These are phyloP conservation scores for Gnathonemus longibarbis DNA, from an alignment of 2,113 vertebrate species.

Conservation along the genomic window DNA sequence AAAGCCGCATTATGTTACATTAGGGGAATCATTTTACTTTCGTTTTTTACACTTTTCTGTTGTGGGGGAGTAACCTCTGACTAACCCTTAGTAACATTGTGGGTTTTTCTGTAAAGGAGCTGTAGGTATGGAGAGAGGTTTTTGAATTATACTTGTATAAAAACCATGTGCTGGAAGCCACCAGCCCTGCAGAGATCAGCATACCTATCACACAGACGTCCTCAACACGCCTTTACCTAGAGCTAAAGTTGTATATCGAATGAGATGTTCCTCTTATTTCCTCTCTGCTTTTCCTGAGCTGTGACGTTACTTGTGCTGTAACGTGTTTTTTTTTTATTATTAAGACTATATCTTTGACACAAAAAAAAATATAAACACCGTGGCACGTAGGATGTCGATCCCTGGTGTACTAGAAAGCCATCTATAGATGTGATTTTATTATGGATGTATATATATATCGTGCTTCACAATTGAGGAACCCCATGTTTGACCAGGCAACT, in stretches of 20 bases:
- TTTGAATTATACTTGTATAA: not conserved
- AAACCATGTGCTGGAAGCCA: not conserved
- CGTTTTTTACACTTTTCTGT: not conserved
- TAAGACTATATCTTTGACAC: not conserved
- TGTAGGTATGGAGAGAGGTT: not conserved
- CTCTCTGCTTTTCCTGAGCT: not conserved
- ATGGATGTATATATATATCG: not conserved
- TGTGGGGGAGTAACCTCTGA: not conserved
- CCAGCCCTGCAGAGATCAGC: not conserved
- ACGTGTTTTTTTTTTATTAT: not conserved
- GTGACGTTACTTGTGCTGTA: not conserved
- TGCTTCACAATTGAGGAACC: not conserved
- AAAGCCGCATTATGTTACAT: not conserved
- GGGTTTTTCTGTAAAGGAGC: not conserved
- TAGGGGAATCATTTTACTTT: not conserved
- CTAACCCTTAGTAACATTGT: not conserved
- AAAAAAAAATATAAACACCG: not conserved
- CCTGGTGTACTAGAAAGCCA: conserved; percentile 1
- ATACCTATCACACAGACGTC: not conserved
- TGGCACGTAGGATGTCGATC: conserved; percentile 3
- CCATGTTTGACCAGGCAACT: not conserved
- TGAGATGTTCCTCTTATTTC: not conserved
- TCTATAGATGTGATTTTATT: not conserved
- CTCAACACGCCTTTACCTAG: not conserved
- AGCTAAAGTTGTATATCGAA: not conserved